Percentiles rank a stretch among this genome's conserved stretches.
Evolutionary conservation across 1,140 invertebrate genomes (phyloP).

Genomic region (Brachionus asplanchnoidis): DNA sequence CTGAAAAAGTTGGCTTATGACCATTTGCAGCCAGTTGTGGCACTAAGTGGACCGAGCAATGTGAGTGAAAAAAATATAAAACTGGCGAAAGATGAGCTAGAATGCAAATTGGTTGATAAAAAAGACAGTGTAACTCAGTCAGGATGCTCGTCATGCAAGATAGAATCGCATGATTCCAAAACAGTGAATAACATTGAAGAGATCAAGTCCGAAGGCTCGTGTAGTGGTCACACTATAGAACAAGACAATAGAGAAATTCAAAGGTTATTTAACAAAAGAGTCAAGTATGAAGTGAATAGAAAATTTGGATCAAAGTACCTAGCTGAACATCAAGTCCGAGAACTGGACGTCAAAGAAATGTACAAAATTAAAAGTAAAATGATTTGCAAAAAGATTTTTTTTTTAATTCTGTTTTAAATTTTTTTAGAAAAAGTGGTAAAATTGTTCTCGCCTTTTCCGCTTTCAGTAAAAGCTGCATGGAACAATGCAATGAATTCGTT

Average conservation of each 20-base stretch:
- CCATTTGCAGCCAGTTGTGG: not conserved
- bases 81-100: not conserved
- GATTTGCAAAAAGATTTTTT: no score
- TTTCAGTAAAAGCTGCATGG: slow-evolving; percentile 32
- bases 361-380: slow-evolving; percentile 34
- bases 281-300: slow-evolving; percentile 39
- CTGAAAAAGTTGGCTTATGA: not conserved
- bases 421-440: slow-evolving; percentile 12
- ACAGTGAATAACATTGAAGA: not conserved
- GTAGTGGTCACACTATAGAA: not conserved
- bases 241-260: slow-evolving; percentile 6
- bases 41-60: not conserved
- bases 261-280: slow-evolving; percentile 32
- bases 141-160: not conserved
- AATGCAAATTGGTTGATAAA: not conserved
- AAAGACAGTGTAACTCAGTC: not conserved
- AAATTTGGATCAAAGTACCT: slow-evolving; percentile 27
- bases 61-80: not conserved
- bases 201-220: not conserved
- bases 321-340: slow-evolving; percentile 28
- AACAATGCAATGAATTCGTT: slow-evolving; percentile 42
- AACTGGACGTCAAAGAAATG: slow-evolving; percentile 38
- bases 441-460: slow-evolving; percentile 26
- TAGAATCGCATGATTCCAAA: not conserved
- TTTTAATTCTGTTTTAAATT: no score